These are phyloP conservation scores for Nesometra sesokonis DNA, from an alignment of 35 echinoderm and acorn worm species.

Conservation along the genomic window DNA sequence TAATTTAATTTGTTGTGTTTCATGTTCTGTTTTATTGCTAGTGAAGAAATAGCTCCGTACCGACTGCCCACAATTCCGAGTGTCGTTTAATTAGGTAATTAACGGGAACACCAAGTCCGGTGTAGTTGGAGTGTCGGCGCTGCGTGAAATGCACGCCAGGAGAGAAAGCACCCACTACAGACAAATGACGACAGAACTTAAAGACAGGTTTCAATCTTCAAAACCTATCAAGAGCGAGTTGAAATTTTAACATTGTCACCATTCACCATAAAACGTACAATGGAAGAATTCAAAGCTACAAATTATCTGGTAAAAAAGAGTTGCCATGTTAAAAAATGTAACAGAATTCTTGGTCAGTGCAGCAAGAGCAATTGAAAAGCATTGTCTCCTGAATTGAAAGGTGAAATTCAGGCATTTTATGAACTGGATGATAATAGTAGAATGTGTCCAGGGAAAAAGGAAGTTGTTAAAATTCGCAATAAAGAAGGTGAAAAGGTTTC, in stretches of 20 bases:
- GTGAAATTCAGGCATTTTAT: not conserved
- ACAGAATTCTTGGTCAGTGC: not conserved
- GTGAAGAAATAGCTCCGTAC: too few relatives aligned
- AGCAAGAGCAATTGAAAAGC: not conserved
- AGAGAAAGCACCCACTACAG: too few relatives aligned
- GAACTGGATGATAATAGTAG: not conserved
- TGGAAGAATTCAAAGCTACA: not conserved
- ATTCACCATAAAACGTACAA: not conserved
- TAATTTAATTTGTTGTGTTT: too few relatives aligned
- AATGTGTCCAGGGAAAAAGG: slow-evolving; percentile 5
- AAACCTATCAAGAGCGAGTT: not conserved
- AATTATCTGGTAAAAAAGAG: not conserved
- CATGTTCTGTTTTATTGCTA: too few relatives aligned
- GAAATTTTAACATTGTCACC: not conserved
- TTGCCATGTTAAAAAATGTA: not conserved
- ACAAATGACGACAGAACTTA: not conserved
- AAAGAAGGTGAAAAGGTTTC: not conserved
- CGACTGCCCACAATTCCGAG: too few relatives aligned
- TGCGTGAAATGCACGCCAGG: too few relatives aligned
- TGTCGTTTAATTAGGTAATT: too few relatives aligned
- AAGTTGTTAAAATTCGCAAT: not conserved
- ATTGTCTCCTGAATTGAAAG: not conserved
- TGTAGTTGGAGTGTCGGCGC: too few relatives aligned
- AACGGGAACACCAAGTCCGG: too few relatives aligned
- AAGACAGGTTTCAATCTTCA: not conserved